Base-by-base conservation (phyloP, 2,113 vertebrate genomes). In the Psammodynastes pulverulentus region DNA sequence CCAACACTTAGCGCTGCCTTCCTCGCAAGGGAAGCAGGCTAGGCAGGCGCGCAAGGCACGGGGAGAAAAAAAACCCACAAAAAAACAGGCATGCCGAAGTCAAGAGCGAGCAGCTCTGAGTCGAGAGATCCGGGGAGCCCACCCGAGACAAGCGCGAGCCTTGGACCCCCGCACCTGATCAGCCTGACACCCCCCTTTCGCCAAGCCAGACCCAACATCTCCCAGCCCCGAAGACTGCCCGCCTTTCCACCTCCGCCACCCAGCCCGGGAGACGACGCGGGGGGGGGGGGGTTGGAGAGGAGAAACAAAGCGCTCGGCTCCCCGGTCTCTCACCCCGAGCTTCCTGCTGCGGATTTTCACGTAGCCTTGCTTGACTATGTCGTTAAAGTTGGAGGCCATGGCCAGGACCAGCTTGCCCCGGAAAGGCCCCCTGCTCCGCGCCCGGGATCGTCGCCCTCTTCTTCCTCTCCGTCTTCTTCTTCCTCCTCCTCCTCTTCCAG, bases 361-460 rank as follows among this genome's bases (percentile, higher is more conserved):
- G 95, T 99, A 99, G 97, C 99, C 99, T 97, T 99, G 99, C 97
- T 99, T 99, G 95, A 99, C 99, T 96, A 99, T 99, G 96, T 99
- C 99, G 97, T 99, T 99, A 98, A 99, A 99, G 98, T 99, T 99
- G 97, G 99, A 99, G 97, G 99, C 99, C 99, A 99, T 99, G 97
- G 97, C 97, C 93, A 94, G 95, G 84, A 95, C 95, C 91, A 93
- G 34, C 92, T 58, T 58, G 91, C 93, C 89, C 94, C 95, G 26
- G 53, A 87, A 43, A 86, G 86, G 94, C 92, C 93, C 29, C 29
- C 58, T 45, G 23, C 92, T 90, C 43, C 29, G 62, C 79, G 21
- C 86, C 0, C 87, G 26, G 84, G 94, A 89, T 92, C 93, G 9
- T 89, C 53, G 2, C 56, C 49, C 52, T 0, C 84, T 45, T 24